These are phyloP conservation scores for Phalera bucephala DNA, from an alignment of 2,888 invertebrate species.

Conservation along the genomic window DNA sequence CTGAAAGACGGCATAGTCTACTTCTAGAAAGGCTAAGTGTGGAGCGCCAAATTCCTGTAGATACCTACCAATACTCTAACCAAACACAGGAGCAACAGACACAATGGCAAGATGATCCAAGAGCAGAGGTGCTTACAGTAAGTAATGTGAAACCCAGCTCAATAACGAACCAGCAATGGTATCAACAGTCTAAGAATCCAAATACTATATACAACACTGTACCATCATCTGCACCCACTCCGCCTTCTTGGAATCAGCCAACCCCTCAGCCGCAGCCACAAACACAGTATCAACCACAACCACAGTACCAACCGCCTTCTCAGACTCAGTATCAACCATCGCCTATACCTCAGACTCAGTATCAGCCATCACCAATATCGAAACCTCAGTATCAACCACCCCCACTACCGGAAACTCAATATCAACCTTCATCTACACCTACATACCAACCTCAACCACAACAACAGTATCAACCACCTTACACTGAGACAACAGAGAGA, in stretches of 20 bases:
- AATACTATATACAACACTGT: conserved; percentile 56
- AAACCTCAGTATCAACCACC: conserved; percentile 42
- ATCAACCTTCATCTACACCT: conserved; percentile 30
- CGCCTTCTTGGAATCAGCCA: conserved; percentile 39
- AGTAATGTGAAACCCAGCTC: conserved; percentile 75
- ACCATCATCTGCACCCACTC: conserved; percentile 37
- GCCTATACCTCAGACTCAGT: conserved; percentile 13
- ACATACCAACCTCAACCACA: conserved; percentile 28
- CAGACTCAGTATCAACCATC: conserved; percentile 33
- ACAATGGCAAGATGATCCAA: conserved; percentile 65
- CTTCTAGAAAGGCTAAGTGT: conserved; percentile 69
- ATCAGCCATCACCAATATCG: conserved; percentile 26
- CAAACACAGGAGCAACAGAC: conserved; percentile 58
- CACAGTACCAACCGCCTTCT: conserved; percentile 30
- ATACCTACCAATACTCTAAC: conserved; percentile 62
- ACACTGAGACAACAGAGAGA: conserved; percentile 50
- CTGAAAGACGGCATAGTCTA: conserved; percentile 72
- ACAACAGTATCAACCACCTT: conserved; percentile 43
- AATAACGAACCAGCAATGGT: conserved; percentile 75
- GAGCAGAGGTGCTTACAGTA: conserved; percentile 67
- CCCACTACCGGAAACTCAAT: conserved; percentile 33
- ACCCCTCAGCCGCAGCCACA: conserved; percentile 39
- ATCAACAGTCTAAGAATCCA: conserved; percentile 60
- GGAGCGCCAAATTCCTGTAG: conserved; percentile 69
- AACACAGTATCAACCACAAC: conserved; percentile 26